These are phyloP conservation scores for Parthenolecanium corni DNA, from an alignment of 2,888 invertebrate species.

Conservation along the genomic window DNA sequence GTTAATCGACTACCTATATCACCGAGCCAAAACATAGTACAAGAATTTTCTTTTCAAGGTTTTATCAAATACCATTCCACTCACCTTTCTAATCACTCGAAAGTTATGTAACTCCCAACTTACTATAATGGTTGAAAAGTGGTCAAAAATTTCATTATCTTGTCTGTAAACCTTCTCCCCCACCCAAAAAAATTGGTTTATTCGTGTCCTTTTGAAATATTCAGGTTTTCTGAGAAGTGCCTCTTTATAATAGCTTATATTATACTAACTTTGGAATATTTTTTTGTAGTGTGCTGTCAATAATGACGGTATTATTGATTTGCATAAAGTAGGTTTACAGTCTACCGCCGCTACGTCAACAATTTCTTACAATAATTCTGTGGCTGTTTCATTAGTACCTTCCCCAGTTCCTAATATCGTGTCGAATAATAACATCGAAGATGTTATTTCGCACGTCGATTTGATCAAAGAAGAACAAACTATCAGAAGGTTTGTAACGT, in stretches of 20 bases:
- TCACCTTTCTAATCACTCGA: too few relatives aligned
- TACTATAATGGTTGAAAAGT: not conserved
- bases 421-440: conserved; percentile 1
- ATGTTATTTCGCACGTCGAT: conserved; percentile 12
- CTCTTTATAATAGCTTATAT: too few relatives aligned
- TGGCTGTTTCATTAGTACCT: conserved; percentile 11
- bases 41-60: too few relatives aligned
- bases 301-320: conserved; percentile 7
- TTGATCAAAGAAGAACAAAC: conserved; percentile 5
- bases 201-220: too few relatives aligned
- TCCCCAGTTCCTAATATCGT: not conserved
- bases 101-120: not conserved
- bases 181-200: too few relatives aligned
- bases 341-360: not conserved
- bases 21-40: too few relatives aligned
- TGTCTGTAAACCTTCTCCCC: not conserved
- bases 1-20: too few relatives aligned
- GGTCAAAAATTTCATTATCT: not conserved
- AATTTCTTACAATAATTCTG: conserved; percentile 3
- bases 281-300: conserved; percentile 13
- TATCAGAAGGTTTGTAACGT: conserved; percentile 1
- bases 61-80: too few relatives aligned
- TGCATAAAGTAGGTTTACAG: conserved; percentile 4
- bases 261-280: not conserved
- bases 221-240: too few relatives aligned